Percentiles rank a stretch among this genome's conserved stretches.
phyloP scores from a whole-genome alignment of 2,888 invertebrate genomes.

The Apotomis betuletana region DNA sequence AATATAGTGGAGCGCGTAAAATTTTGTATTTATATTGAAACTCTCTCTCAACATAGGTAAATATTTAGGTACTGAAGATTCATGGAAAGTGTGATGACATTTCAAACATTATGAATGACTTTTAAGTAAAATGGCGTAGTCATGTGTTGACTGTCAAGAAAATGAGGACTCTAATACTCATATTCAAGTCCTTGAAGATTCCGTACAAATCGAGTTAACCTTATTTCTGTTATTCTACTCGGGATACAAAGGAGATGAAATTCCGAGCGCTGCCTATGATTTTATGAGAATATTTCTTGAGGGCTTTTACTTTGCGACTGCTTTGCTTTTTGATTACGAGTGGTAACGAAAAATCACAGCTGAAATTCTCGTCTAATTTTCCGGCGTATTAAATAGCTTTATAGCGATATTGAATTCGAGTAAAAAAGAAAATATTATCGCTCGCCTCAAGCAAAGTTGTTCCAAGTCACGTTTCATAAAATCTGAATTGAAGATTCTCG shows the following conservation, averaged over 20 bases:
- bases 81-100: no score
- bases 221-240: conserved; percentile 38
- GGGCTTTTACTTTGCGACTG: conserved; percentile 37
- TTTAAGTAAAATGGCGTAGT: no score
- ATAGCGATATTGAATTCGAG: conserved; percentile 20
- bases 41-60: no score
- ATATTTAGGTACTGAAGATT: no score
- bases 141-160: background rate
- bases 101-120: no score
- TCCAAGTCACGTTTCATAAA: conserved; percentile 39
- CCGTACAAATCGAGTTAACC: conserved; percentile 32
- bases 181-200: conserved; percentile 28
- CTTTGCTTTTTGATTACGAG: conserved; percentile 34
- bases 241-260: conserved; percentile 40
- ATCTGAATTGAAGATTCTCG: conserved; percentile 37
- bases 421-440: conserved; percentile 36
- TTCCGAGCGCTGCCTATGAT: conserved; percentile 34
- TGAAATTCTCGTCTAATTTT: conserved; percentile 14
- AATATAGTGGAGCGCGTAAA: no score
- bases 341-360: conserved; percentile 19
- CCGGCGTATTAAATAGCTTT: conserved; percentile 26
- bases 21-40: no score
- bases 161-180: conserved; percentile 18
- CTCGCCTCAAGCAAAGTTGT: conserved; percentile 11
- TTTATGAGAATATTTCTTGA: conserved; percentile 33